Evolutionary conservation across 2,888 invertebrate genomes (phyloP).

Genomic region (Busseola fusca): DNA sequence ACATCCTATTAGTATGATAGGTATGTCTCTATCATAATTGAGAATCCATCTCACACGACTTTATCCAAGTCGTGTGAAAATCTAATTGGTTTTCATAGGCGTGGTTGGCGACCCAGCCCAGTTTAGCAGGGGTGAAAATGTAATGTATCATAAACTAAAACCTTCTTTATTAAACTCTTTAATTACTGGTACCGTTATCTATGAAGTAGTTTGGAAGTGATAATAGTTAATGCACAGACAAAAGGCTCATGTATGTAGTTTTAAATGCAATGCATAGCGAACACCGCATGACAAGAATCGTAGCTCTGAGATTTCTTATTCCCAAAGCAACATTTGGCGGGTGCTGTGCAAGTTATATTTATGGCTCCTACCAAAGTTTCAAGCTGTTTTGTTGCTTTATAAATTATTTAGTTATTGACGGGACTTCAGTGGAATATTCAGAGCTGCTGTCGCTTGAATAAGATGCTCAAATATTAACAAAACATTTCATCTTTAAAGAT

Average conservation of each 20-base stretch:
- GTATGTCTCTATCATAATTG: not conserved
- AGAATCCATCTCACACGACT: not conserved
- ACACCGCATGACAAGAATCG: not conserved
- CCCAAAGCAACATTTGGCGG: constrained; percentile 25
- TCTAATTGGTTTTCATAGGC: not conserved
- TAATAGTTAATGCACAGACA: not conserved
- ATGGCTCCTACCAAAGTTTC: constrained; percentile 23
- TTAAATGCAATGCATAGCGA: not conserved
- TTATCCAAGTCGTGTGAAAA: not conserved
- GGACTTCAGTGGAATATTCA: constrained; percentile 22
- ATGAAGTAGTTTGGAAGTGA: not conserved
- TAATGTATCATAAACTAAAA: not conserved
- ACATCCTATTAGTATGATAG: not conserved
- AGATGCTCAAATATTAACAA: constrained; percentile 8
- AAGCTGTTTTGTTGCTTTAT: constrained; percentile 41
- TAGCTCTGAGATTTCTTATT: not conserved
- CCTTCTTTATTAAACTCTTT: not conserved
- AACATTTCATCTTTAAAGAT: not conserved
- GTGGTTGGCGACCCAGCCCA: not conserved
- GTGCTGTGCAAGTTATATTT: constrained; percentile 37
- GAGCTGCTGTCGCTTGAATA: constrained; percentile 3
- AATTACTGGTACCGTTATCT: not conserved
- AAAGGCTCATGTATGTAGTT: not conserved
- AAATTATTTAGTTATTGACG: constrained; percentile 26
- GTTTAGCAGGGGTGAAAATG: not conserved